Evolutionary conservation across 1,140 invertebrate genomes (phyloP).

Genomic region (Drosophila nannoptera): DNA sequence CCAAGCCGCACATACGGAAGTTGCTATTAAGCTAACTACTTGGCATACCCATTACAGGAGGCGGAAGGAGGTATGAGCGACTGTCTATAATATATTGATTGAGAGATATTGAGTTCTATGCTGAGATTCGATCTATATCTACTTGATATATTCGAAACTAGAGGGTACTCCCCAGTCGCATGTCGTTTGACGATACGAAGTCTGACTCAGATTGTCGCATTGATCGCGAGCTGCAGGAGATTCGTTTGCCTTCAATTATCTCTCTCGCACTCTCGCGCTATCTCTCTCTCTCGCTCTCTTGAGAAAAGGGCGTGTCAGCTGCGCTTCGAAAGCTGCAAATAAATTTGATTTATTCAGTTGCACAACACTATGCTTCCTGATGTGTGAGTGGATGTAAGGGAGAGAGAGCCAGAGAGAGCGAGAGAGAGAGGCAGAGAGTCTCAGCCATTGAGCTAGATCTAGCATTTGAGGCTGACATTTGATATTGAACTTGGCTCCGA

Average conservation of each 20-base stretch:
- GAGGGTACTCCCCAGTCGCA: neutral
- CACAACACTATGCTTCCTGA: slow-evolving; percentile 56
- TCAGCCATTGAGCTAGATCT: slow-evolving; percentile 20
- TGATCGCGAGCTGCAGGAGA: slow-evolving; percentile 46
- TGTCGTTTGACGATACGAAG: too few species aligned
- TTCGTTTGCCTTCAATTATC: neutral
- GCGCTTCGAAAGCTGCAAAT: slow-evolving; percentile 50
- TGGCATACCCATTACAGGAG: slow-evolving; percentile 28
- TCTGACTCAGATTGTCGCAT: slow-evolving; percentile 35
- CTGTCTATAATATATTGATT: too few species aligned
- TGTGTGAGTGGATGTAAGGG: slow-evolving; percentile 1
- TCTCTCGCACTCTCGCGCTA: neutral
- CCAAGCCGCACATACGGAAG: slow-evolving; percentile 61
- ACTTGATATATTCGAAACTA: neutral
- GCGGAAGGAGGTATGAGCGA: neutral
- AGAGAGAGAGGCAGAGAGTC: neutral
- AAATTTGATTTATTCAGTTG: slow-evolving; percentile 66
- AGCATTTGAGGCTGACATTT: slow-evolving; percentile 55
- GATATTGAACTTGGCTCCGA: slow-evolving; percentile 70
- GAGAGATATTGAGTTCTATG: too few species aligned
- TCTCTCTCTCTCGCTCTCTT: too few species aligned
- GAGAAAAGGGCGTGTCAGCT: slow-evolving; percentile 58
- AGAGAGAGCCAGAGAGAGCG: neutral
- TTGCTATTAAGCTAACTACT: slow-evolving; percentile 39
- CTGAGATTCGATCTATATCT: too few species aligned